Conservation (phyloP, 2,888 invertebrate species). For the Dimorphilus gyrociliatus region DNA sequence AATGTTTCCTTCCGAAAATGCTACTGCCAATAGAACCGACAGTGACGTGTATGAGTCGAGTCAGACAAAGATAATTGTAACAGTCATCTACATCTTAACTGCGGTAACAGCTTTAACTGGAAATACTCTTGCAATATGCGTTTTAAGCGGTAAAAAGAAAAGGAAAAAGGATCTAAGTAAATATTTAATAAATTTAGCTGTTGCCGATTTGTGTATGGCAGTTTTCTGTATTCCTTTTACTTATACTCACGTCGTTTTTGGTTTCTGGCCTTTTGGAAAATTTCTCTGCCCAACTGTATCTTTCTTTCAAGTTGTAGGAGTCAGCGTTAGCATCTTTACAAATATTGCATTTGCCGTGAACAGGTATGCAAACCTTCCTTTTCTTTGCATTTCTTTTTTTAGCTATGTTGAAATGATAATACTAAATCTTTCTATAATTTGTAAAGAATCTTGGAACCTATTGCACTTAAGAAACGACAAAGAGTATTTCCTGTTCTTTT, state of each 20-base stretch:
- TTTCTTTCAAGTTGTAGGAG: constrained; percentile 11
- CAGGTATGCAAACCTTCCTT: too few relatives aligned
- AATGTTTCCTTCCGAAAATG: too few relatives aligned
- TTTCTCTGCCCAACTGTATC: constrained; percentile 36
- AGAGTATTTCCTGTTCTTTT: too few relatives aligned
- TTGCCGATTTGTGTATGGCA: constrained; percentile 14
- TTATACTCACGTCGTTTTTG: constrained; percentile 37
- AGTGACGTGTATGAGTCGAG: too few relatives aligned
- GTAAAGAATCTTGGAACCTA: too few relatives aligned
- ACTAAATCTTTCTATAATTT: too few relatives aligned
- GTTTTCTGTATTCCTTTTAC: constrained; percentile 17
- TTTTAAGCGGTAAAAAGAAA: constrained; percentile 8
- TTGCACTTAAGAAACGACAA: too few relatives aligned
- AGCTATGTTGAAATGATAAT: too few relatives aligned
- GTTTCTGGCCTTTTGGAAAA: constrained; percentile 34
- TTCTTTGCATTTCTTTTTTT: too few relatives aligned
- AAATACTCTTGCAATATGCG: constrained; percentile 10
- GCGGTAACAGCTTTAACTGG: constrained; percentile 8
- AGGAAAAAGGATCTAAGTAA: constrained; percentile 9
- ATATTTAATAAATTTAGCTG: constrained; percentile 13
- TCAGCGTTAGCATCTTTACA: constrained; percentile 11
- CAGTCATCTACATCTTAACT: constrained; percentile 10
- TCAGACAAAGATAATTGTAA: too few relatives aligned
- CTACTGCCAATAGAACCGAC: too few relatives aligned
- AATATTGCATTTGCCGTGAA: constrained; percentile 13